A percentile compares a stretch with the other conserved stretches of the same genome.
Evolutionary conservation across 2,113 vertebrate genomes (phyloP).

Genomic region (Ginglymostoma cirratum): DNA sequence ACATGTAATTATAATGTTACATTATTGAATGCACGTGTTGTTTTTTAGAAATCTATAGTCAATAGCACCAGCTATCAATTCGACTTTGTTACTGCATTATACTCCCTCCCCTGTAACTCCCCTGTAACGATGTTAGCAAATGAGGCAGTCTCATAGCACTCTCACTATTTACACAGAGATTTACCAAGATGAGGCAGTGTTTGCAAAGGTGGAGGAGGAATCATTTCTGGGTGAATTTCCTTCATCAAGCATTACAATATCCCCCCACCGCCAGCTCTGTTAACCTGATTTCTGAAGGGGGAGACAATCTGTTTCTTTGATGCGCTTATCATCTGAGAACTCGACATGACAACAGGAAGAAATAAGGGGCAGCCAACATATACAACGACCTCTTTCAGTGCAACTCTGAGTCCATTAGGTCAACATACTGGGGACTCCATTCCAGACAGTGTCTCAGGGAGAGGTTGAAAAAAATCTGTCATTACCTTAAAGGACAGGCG

Average conservation of each 20-base stretch:
- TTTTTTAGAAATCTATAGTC: slow-evolving; percentile 45
- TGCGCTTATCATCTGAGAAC: not conserved
- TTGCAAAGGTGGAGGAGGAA: not conserved
- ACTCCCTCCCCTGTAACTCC: not conserved
- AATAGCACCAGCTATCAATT: slow-evolving; percentile 40
- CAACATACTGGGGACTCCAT: not conserved
- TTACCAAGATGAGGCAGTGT: not conserved
- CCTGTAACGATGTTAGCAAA: not conserved
- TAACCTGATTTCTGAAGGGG: not conserved
- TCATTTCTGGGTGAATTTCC: not conserved
- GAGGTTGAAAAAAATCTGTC: no score
- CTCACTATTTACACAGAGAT: not conserved
- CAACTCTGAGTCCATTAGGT: no score
- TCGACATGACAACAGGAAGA: no score
- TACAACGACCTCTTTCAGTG: not conserved
- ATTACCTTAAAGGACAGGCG: not conserved
- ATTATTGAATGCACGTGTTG: slow-evolving; percentile 45
- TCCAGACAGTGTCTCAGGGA: not conserved
- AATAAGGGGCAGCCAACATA: not conserved
- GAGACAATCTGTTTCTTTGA: not conserved
- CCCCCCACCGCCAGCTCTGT: no score
- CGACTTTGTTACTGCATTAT: slow-evolving; percentile 43
- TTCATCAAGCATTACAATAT: not conserved
- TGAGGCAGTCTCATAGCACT: not conserved
- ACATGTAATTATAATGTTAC: slow-evolving; percentile 50